Evolutionary conservation across 2,113 vertebrate genomes (phyloP).

Genomic region (Microtus montanus): DNA sequence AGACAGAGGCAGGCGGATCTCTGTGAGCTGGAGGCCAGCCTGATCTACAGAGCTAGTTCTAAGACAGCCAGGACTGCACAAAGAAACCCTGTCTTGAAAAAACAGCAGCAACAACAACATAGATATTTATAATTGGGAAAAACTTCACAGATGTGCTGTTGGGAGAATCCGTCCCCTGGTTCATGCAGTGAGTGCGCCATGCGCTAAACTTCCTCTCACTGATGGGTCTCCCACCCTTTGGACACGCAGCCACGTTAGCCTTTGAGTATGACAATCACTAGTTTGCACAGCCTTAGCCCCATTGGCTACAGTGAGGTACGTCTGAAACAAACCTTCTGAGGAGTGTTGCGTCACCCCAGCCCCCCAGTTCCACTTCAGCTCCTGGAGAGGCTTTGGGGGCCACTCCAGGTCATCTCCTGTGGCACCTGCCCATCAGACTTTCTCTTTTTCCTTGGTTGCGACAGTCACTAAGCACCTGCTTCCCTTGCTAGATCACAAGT

Average conservation of each 20-base stretch:
- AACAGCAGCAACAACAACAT: neutral
- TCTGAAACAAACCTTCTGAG: neutral
- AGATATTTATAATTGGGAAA: neutral
- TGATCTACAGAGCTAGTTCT: neutral
- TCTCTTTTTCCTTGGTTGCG: neutral
- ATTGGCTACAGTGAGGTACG: neutral
- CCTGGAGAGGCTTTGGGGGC: neutral
- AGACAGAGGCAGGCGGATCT: neutral
- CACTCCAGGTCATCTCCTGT: neutral
- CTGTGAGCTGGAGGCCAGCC: neutral
- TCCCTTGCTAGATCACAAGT: neutral
- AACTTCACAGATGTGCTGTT: neutral
- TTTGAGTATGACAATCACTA: neutral
- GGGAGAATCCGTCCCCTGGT: neutral
- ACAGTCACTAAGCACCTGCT: neutral
- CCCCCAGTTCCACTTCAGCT: neutral
- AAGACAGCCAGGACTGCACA: neutral
- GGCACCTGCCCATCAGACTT: neutral
- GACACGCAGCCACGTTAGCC: neutral
- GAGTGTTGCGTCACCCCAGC: rapidly evolving
- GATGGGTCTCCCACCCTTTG: neutral
- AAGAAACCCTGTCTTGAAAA: neutral
- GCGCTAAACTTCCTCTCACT: neutral
- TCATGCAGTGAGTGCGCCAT: rapidly evolving
- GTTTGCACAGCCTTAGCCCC: neutral